Percentiles rank a stretch among this genome's conserved stretches.
These are phyloP conservation scores for Mastacembelus armatus DNA, from an alignment of 2,797 vertebrate genomes.

Conservation along the genomic window DNA sequence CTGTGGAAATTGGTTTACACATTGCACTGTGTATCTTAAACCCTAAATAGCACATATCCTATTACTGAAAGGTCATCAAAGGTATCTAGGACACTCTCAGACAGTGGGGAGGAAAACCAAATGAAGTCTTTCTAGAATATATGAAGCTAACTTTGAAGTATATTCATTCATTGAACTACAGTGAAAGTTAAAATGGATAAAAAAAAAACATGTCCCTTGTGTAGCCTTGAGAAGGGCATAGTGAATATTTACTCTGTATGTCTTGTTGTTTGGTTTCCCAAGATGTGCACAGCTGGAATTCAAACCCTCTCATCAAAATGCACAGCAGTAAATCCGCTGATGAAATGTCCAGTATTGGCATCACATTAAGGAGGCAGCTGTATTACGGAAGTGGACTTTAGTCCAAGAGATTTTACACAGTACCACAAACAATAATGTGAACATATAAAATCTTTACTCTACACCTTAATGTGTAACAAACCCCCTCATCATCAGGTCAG, in stretches of 20 bases:
- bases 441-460: neutral
- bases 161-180: slow-evolving; percentile 41
- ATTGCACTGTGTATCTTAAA: slow-evolving; percentile 51
- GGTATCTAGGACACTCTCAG: slow-evolving; percentile 49
- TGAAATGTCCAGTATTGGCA: slow-evolving; percentile 47
- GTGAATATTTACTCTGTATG: slow-evolving; percentile 22
- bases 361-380: slow-evolving; percentile 30
- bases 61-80: slow-evolving; percentile 76
- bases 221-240: slow-evolving; percentile 17
- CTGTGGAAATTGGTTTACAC: slow-evolving; percentile 53
- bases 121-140: slow-evolving; percentile 40
- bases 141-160: slow-evolving; percentile 47
- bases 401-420: slow-evolving; percentile 1
- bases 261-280: slow-evolving; percentile 22
- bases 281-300: slow-evolving; percentile 58
- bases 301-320: slow-evolving; percentile 62
- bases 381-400: slow-evolving; percentile 17
- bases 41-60: slow-evolving; percentile 56
- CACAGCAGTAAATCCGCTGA: slow-evolving; percentile 47
- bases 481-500: slow-evolving; percentile 10
- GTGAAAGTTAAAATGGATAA: slow-evolving; percentile 30
- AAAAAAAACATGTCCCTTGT: slow-evolving; percentile 11
- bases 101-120: slow-evolving; percentile 46
- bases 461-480: neutral
- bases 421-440: slow-evolving; percentile 7